Evolutionary conservation across 2,888 invertebrate species (phyloP).

Genomic region (Eupithecia pulchellata): DNA sequence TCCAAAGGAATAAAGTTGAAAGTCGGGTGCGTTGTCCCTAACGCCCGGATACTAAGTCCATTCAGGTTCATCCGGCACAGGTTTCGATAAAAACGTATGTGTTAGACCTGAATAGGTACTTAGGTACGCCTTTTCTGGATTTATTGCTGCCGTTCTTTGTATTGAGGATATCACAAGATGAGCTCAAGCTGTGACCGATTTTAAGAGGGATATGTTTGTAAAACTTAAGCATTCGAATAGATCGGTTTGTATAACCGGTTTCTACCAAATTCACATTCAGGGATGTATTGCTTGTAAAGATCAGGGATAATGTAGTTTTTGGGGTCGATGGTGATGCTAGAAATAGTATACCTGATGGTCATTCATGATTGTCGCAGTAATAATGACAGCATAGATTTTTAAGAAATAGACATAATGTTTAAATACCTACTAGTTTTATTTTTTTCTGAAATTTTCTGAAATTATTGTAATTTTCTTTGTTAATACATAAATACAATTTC

Average conservation of each 20-base stretch:
- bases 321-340: not conserved
- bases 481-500: no score
- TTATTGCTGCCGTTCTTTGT: slow-evolving; percentile 35
- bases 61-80: slow-evolving; percentile 1
- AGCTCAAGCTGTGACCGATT: slow-evolving; percentile 11
- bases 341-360: no score
- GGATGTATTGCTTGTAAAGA: not conserved
- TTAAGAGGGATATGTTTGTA: not conserved
- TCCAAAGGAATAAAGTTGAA: not conserved
- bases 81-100: slow-evolving; percentile 22
- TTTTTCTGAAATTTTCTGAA: no score
- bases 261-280: not conserved
- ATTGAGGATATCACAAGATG: slow-evolving; percentile 24
- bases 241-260: not conserved
- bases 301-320: not conserved
- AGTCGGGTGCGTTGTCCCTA: not conserved
- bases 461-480: no score
- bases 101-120: slow-evolving; percentile 39
- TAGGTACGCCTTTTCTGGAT: slow-evolving; percentile 38
- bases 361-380: not conserved
- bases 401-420: no score
- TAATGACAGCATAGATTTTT: no score
- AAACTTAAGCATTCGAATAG: not conserved
- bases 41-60: slow-evolving; percentile 9
- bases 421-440: no score